These are phyloP conservation scores for Yponomeuta sedellus DNA, from an alignment of 2,888 invertebrate species.

Conservation along the genomic window DNA sequence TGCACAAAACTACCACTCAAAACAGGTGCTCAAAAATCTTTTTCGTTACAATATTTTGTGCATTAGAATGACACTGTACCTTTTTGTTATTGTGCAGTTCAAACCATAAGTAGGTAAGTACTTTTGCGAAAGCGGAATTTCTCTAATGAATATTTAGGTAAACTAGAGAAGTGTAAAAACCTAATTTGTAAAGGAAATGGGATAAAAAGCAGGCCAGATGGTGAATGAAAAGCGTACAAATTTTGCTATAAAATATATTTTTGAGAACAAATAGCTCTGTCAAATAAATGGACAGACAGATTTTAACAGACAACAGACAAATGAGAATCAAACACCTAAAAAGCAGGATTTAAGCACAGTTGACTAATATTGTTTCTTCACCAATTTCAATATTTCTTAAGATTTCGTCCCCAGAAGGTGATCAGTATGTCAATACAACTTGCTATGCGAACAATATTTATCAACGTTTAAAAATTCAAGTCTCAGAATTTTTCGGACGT, in stretches of 20 bases:
- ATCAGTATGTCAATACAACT: too few relatives aligned
- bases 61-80: background rate
- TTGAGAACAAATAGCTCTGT: constrained; percentile 50
- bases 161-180: too few relatives aligned
- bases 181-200: too few relatives aligned
- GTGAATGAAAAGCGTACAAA: constrained; percentile 69
- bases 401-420: too few relatives aligned
- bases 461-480: constrained; percentile 52
- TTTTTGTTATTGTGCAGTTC: background rate
- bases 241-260: constrained; percentile 70
- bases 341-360: constrained; percentile 32
- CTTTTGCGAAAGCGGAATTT: background rate
- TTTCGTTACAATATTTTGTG: too few relatives aligned
- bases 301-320: constrained; percentile 49
- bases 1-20: too few relatives aligned
- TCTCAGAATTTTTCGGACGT: constrained; percentile 25
- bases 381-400: background rate
- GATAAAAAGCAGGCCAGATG: constrained; percentile 36
- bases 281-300: constrained; percentile 65
- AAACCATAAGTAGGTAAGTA: background rate
- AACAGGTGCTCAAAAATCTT: too few relatives aligned
- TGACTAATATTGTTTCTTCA: background rate
- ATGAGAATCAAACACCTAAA: constrained; percentile 44
- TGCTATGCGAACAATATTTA: background rate
- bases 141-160: too few relatives aligned